Evolutionary conservation across 1,140 invertebrate genomes (phyloP).

Genomic region (Cyclargus thomasi): DNA sequence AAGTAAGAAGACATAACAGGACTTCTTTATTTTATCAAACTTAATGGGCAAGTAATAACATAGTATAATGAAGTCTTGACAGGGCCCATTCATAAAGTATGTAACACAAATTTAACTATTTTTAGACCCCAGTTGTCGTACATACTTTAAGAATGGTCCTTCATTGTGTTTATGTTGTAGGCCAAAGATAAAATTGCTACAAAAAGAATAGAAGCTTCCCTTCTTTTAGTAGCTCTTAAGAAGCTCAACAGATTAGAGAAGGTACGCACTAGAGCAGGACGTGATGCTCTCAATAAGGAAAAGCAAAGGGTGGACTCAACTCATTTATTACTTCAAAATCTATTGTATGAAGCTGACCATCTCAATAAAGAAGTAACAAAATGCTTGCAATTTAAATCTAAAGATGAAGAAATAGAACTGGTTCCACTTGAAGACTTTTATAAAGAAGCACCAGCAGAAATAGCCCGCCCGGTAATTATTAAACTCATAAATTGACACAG

Average conservation of each 20-base stretch:
- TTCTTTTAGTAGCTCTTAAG: conserved; percentile 87
- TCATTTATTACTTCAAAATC: conserved; percentile 93
- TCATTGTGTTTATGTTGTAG: conserved; percentile 55
- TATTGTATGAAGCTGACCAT: conserved; percentile 96
- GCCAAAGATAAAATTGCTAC: conserved; percentile 78
- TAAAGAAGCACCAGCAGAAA: conserved; percentile 83
- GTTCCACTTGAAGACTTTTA: conserved; percentile 91
- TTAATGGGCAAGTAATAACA: too few species aligned
- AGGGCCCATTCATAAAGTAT: too few species aligned
- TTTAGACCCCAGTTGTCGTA: too few species aligned
- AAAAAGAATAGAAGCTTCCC: conserved; percentile 81
- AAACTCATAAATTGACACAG: too few species aligned
- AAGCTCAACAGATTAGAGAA: conserved; percentile 95
- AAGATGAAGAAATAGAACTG: conserved; percentile 94
- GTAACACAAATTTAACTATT: too few species aligned
- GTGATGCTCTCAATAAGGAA: conserved; percentile 85
- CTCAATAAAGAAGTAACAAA: conserved; percentile 95
- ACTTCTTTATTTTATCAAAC: too few species aligned
- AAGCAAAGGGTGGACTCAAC: conserved; percentile 92
- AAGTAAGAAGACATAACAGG: too few species aligned
- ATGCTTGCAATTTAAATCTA: conserved; percentile 95
- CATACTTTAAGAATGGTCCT: too few species aligned
- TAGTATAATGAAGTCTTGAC: too few species aligned
- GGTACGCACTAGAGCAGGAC: conserved; percentile 85
- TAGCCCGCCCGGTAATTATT: conserved; percentile 79